These are phyloP conservation scores for Rotaria magnacalcarata DNA, from an alignment of 2,888 invertebrate species.

Conservation along the genomic window DNA sequence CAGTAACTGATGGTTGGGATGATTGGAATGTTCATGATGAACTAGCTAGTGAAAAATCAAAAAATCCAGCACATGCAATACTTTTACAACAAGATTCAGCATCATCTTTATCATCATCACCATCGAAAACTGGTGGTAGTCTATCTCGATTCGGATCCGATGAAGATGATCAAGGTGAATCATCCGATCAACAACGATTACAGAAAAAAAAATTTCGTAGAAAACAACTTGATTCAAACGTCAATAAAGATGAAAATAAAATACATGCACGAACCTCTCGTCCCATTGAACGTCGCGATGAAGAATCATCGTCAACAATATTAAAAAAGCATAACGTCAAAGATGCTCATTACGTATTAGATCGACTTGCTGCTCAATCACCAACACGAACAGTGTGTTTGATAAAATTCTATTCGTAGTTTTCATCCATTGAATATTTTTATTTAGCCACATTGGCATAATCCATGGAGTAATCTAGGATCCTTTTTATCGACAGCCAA, in stretches of 20 bases:
- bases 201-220: neutral
- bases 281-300: neutral
- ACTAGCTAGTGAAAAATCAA: too few species aligned
- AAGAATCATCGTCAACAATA: neutral
- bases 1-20: too few species aligned
- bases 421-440: neutral
- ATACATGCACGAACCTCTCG: neutral
- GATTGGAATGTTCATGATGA: too few species aligned
- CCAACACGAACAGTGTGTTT: neutral
- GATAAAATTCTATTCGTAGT: neutral
- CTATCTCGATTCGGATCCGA: neutral
- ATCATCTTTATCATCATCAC: neutral
- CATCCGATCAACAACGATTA: neutral
- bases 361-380: neutral
- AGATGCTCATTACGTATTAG: neutral
- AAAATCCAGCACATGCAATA: too few species aligned
- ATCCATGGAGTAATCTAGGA: conserved; percentile 72
- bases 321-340: conserved; percentile 17
- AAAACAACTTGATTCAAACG: neutral
- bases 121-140: neutral
- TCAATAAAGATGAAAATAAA: neutral
- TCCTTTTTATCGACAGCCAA: conserved; percentile 73
- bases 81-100: neutral
- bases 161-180: neutral
- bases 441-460: conserved; percentile 51